Conservation (phyloP, 2,797 vertebrate genomes). For the Diplodus puntazzo region DNA sequence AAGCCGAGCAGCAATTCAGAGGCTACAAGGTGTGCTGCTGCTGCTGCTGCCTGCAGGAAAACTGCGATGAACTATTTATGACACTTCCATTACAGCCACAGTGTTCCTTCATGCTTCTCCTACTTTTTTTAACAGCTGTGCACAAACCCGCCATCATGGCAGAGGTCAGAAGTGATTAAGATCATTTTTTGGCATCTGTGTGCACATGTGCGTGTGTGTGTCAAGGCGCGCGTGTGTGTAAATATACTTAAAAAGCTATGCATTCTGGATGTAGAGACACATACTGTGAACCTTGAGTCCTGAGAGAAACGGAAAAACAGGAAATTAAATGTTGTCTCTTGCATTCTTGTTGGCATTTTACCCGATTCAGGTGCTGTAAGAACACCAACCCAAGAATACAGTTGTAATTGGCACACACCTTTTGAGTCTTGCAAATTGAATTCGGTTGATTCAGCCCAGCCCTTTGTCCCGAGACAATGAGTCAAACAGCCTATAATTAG, state of each 20-base stretch:
- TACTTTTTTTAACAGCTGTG: conserved; percentile 63
- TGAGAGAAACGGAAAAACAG: not conserved
- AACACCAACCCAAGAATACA: conserved; percentile 1
- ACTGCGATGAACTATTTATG: conserved; percentile 80
- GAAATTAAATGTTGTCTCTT: not conserved
- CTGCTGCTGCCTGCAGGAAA: conserved; percentile 64
- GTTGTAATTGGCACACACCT: conserved; percentile 16
- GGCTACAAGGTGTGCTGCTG: conserved; percentile 68
- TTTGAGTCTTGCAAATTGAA: conserved; percentile 38
- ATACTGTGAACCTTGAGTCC: not conserved
- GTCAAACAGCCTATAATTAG: conserved; percentile 53
- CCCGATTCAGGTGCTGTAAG: not conserved
- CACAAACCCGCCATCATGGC: conserved; percentile 43
- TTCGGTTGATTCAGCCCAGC: conserved; percentile 30
- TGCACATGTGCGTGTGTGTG: not conserved
- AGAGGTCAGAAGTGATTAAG: conserved; percentile 59
- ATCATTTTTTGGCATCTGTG: conserved; percentile 46
- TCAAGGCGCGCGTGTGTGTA: not conserved
- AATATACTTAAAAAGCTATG: not conserved
- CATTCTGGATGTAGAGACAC: conserved; percentile 7
- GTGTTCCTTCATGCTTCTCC: conserved; percentile 49
- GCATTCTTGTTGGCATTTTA: not conserved
- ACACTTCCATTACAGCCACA: conserved; percentile 78
- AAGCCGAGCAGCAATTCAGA: conserved; percentile 62
- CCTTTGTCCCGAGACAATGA: conserved; percentile 47